Base-by-base conservation (phyloP, 1,140 invertebrate species). In the Danaus plexippus region DNA sequence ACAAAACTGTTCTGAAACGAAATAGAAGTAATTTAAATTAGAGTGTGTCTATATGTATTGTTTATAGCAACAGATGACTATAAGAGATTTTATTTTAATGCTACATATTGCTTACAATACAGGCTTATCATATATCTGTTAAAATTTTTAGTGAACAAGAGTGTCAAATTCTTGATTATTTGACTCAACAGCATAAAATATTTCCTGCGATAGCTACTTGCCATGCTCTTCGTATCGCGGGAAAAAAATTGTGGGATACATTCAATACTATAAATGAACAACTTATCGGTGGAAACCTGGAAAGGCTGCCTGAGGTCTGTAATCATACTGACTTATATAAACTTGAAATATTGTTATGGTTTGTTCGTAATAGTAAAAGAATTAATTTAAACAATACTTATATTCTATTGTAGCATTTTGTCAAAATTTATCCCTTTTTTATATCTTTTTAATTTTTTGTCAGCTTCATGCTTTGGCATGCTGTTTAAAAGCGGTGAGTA, bases 101-200 rank as follows among this genome's bases (percentile, higher is more conserved):
- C 5, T 32, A 32, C 5, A 32, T 32, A 4, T 32, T 32, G 22
- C 22, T 32, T 7, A 32, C 22, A 2, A 32, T 32, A 32, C 5
- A 3, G 2, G 22, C 22, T 32, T 32, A 32, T 8, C 7, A 32
- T 32, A 32, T 32, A 32, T 4, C 1, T 3, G 22, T 32, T 32
- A 2, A 32, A 5, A 32, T 32, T 67, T 70, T 9, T 73, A 95
- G 94, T 43, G 90, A 91, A 61, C 90, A 90, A 2, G 97, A 98
- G 86, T 91, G 92, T 9, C 95, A 97, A 85, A 95, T 98, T 52
- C 86, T 99, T 44, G 95, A 98, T 70, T 98, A 96, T 74, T 91
- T 95, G 53, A 97, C 96, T 0, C 97, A 99, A 77, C 96, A 97
- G 80, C 92, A 96, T 66, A 97, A 97, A 82, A 64, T 98, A 2